These are phyloP conservation scores for Yponomeuta plumbellus DNA, from an alignment of 2,888 invertebrate species.

Conservation along the genomic window DNA sequence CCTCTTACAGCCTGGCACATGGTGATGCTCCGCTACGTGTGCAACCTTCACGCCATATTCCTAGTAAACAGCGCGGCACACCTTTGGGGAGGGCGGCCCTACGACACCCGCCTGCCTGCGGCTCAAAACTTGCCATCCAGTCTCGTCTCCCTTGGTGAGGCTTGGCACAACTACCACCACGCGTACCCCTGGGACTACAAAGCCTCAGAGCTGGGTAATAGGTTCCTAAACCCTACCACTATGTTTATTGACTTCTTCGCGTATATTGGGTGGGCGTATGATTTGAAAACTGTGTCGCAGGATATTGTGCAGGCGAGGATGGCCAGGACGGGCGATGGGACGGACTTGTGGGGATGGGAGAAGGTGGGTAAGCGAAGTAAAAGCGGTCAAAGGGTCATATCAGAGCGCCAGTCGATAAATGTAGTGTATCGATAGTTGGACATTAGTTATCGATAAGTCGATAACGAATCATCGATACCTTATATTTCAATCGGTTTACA, in stretches of 20 bases:
- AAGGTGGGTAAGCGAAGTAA: too few species aligned
- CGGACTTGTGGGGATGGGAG: conserved; percentile 18
- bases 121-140: conserved; percentile 28
- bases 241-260: conserved; percentile 46
- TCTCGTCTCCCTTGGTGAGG: too few species aligned
- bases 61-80: conserved; percentile 82
- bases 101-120: conserved; percentile 48
- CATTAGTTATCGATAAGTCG: too few species aligned
- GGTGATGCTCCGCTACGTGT: conserved; percentile 67
- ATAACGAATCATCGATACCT: too few species aligned
- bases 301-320: conserved; percentile 28
- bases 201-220: conserved; percentile 32
- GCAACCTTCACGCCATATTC: conserved; percentile 78
- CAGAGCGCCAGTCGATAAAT: too few species aligned
- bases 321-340: conserved; percentile 37
- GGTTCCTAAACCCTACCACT: conserved; percentile 30
- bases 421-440: too few species aligned
- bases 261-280: conserved; percentile 50
- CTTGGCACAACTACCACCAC: too few species aligned
- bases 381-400: too few species aligned
- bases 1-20: conserved; percentile 55
- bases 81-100: conserved; percentile 59
- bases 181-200: too few species aligned
- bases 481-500: too few species aligned
- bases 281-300: conserved; percentile 36